Conservation (phyloP, 2,797 vertebrate species). For the Microhierax caerulescens region DNA sequence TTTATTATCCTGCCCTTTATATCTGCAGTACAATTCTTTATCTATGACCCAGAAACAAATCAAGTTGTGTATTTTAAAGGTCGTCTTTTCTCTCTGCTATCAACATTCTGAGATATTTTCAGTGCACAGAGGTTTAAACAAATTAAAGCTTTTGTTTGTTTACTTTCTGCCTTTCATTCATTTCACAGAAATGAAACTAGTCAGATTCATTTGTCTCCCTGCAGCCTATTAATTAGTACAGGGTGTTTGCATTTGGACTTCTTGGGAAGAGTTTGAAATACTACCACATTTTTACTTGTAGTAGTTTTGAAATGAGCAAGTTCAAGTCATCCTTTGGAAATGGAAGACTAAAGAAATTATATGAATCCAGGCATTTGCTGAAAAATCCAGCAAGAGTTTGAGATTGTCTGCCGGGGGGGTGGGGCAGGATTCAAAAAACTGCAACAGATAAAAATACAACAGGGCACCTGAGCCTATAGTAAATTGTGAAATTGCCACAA, state of each 20-base stretch:
- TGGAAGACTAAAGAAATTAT: not conserved
- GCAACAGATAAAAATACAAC: not conserved
- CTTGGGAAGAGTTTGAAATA: not conserved
- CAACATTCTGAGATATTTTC: not conserved
- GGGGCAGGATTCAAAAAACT: not conserved
- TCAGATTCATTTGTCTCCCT: not conserved
- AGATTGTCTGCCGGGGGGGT: not conserved
- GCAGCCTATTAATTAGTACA: not conserved
- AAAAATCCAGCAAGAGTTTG: not conserved
- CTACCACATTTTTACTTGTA: not conserved
- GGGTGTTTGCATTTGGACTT: not conserved
- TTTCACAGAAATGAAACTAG: not conserved
- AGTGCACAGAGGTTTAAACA: conserved; percentile 7
- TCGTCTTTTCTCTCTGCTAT: not conserved
- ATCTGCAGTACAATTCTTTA: conserved; percentile 5
- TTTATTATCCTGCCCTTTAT: conserved; percentile 9
- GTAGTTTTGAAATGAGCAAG: not conserved
- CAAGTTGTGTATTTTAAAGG: conserved; percentile 27
- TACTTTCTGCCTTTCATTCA: not conserved
- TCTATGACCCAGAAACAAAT: conserved; percentile 48
- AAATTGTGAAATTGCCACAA: not conserved
- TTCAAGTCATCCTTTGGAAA: not conserved
- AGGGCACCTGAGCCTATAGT: not conserved
- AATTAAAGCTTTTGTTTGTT: conserved; percentile 35
- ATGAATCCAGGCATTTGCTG: not conserved